These are phyloP conservation scores for Trichonephila clavipes DNA, from an alignment of 1,140 invertebrate genomes.

Conservation along the genomic window DNA sequence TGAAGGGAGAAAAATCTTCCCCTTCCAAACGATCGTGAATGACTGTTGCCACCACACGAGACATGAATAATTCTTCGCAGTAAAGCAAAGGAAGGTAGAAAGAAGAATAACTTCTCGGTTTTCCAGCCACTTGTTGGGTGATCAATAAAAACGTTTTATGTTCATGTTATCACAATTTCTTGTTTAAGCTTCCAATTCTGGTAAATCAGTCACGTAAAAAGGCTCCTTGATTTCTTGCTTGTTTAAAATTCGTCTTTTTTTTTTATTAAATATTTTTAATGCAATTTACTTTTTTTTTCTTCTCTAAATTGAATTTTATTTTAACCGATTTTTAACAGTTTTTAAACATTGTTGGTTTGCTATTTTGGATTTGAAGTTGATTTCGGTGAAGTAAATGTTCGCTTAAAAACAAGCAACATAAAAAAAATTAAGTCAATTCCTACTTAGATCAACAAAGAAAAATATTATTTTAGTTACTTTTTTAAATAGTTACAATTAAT, in stretches of 20 bases:
- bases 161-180: conserved; percentile 50
- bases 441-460: no score
- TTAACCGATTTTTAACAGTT: not conserved
- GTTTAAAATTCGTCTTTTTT: not conserved
- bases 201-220: conserved; percentile 52
- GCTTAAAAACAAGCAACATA: no score
- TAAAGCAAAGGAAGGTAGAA: conserved; percentile 37
- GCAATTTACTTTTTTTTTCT: not conserved
- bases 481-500: no score
- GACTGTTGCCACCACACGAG: conserved; percentile 74
- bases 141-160: conserved; percentile 76
- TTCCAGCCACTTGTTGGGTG: conserved; percentile 71
- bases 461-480: no score
- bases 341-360: no score
- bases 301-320: not conserved
- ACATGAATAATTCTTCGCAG: conserved; percentile 74
- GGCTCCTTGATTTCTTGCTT: not conserved
- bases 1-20: conserved; percentile 51
- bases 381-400: no score
- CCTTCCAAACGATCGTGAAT: conserved; percentile 62
- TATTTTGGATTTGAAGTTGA: no score
- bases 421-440: no score
- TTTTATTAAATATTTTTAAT: not conserved
- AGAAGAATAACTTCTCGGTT: conserved; percentile 66
- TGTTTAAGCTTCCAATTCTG: conserved; percentile 54